phyloP scores from a whole-genome alignment of 2,797 vertebrate species.

The Anomalospiza imberbis region DNA sequence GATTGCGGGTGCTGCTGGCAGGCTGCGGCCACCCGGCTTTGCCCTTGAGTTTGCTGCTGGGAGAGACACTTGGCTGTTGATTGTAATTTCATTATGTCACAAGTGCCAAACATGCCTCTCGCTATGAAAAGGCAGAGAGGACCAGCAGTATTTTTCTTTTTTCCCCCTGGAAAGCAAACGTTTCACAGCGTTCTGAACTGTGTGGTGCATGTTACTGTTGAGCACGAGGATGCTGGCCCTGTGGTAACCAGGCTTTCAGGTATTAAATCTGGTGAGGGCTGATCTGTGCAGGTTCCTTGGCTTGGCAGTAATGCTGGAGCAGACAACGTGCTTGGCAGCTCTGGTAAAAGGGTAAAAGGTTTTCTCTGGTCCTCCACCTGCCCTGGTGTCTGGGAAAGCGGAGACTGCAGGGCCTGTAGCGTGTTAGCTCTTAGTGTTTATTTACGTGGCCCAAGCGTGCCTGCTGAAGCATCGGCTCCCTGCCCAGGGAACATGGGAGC shows the following conservation, averaged over 20 bases:
- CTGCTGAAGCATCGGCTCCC: neutral
- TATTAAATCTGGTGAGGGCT: neutral
- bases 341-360: neutral
- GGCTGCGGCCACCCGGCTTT: neutral
- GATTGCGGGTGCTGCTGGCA: neutral
- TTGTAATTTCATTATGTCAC: slow-evolving; percentile 30
- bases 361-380: accelerated
- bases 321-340: neutral
- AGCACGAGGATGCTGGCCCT: neutral
- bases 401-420: neutral
- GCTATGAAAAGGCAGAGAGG: slow-evolving; percentile 46
- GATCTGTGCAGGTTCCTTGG: accelerated
- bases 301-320: neutral
- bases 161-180: neutral
- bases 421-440: neutral
- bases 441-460: neutral
- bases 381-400: accelerated
- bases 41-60: slow-evolving; percentile 14
- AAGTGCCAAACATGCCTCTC: slow-evolving; percentile 21
- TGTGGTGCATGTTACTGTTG: neutral
- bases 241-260: neutral
- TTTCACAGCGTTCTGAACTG: neutral
- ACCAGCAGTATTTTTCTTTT: neutral
- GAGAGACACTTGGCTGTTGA: slow-evolving; percentile 31
- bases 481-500: neutral